A percentile compares a stretch with the other conserved stretches of the same genome.
These are phyloP conservation scores for Doryteuthis pealeii DNA, from an alignment of 1,140 invertebrate species.

Conservation along the genomic window DNA sequence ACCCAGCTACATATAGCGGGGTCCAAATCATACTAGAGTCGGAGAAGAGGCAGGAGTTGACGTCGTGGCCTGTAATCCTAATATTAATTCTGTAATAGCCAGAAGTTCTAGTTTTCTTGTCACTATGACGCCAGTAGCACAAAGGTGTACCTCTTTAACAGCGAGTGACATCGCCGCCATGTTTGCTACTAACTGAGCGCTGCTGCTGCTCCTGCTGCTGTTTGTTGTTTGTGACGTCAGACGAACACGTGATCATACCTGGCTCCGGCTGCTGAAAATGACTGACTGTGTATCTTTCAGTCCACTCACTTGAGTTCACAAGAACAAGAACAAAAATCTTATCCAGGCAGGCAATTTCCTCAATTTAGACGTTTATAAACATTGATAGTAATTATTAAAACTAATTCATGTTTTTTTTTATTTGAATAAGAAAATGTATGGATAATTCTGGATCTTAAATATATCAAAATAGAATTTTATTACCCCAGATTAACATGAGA, in stretches of 20 bases:
- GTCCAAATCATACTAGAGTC: not conserved
- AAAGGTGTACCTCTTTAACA: not conserved
- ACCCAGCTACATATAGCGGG: not conserved
- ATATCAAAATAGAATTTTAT: too few relatives aligned
- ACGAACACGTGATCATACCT: not conserved
- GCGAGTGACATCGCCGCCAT: not conserved
- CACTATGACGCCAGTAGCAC: constrained; percentile 1
- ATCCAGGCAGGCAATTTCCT: too few relatives aligned
- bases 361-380: too few relatives aligned
- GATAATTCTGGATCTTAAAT: too few relatives aligned
- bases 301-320: not conserved
- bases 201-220: not conserved
- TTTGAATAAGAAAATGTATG: too few relatives aligned
- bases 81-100: not conserved
- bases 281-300: not conserved
- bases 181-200: not conserved
- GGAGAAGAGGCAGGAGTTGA: not conserved
- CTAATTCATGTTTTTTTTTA: too few relatives aligned
- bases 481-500: too few relatives aligned
- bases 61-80: not conserved
- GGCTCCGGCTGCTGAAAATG: not conserved
- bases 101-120: not conserved
- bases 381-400: too few relatives aligned
- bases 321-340: not conserved
- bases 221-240: not conserved